phyloP scores from a whole-genome alignment of 2,888 invertebrate genomes.

The Agrochola lota region DNA sequence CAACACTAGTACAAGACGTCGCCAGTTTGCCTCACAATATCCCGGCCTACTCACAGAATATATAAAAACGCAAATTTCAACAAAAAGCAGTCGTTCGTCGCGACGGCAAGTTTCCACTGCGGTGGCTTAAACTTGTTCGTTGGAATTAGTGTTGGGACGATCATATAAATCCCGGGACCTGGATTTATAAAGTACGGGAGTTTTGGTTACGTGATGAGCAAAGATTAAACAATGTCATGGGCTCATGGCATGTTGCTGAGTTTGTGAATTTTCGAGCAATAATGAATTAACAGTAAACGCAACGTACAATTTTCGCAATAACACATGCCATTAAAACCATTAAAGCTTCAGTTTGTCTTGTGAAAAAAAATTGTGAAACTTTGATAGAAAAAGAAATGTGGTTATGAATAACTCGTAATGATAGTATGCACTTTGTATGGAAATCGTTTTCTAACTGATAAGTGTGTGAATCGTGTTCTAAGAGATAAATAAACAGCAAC shows the following conservation, averaged over 20 bases:
- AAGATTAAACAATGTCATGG: constrained; percentile 23
- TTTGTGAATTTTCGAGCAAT: constrained; percentile 4
- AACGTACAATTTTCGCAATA: constrained; percentile 8
- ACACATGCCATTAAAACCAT: neutral
- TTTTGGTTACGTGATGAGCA: constrained; percentile 51
- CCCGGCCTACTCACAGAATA: constrained; percentile 48
- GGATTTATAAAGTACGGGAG: constrained; percentile 48
- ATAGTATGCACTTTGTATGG: neutral
- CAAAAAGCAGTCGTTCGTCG: constrained; percentile 68
- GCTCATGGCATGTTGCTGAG: neutral
- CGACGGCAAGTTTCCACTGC: constrained; percentile 68
- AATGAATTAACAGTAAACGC: neutral
- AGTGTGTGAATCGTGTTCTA: neutral
- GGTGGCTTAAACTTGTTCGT: constrained; percentile 73
- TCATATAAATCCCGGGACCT: constrained; percentile 59
- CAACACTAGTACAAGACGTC: constrained; percentile 48
- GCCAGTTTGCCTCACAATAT: constrained; percentile 31
- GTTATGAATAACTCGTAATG: neutral
- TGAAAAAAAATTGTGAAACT: neutral
- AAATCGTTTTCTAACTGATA: neutral
- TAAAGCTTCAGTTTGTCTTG: neutral
- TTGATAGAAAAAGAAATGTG: neutral
- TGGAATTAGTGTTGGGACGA: constrained; percentile 66
- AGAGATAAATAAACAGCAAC: neutral
- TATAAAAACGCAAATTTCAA: constrained; percentile 71